phyloP scores from a whole-genome alignment of 2,113 vertebrate species.

The Desmodus rotundus region DNA sequence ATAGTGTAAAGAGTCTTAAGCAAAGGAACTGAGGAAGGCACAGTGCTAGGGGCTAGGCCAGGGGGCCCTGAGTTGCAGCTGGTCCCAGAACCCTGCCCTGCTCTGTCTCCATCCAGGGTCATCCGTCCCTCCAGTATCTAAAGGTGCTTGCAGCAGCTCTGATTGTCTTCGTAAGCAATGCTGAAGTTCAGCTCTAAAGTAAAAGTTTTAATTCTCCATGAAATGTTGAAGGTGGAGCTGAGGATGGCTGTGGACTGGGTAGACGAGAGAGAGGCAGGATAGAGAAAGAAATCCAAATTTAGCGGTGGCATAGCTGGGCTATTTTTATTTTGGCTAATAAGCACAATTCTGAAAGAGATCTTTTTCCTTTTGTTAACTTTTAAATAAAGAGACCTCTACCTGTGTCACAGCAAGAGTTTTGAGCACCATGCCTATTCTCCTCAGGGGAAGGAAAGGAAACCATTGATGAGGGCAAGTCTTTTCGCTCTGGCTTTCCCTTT shows the following conservation, averaged over 20 bases:
- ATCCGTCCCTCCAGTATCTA: neutral
- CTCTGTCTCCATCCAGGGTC: neutral
- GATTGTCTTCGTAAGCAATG: neutral
- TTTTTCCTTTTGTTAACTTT: neutral
- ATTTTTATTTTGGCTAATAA: constrained; percentile 59
- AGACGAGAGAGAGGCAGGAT: neutral
- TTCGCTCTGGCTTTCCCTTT: neutral
- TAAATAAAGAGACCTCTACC: neutral
- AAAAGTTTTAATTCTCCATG: neutral
- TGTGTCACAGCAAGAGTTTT: neutral
- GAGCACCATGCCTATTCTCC: neutral
- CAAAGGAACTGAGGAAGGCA: neutral
- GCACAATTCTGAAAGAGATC: constrained; percentile 9
- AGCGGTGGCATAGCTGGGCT: neutral
- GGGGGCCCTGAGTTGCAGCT: neutral
- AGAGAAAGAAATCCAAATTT: neutral
- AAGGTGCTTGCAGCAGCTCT: neutral
- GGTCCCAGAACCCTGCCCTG: neutral
- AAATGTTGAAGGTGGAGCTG: neutral
- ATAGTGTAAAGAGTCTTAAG: neutral
- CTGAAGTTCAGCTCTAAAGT: neutral
- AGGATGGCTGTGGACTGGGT: neutral
- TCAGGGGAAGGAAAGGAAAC: neutral
- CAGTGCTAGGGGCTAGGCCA: fast-evolving
- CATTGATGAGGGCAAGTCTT: neutral